Evolutionary conservation across 1,140 invertebrate genomes (phyloP), one percentile per base, ranked within the genome.

Genomic region (Tetranychus cinnabarinus): DNA sequence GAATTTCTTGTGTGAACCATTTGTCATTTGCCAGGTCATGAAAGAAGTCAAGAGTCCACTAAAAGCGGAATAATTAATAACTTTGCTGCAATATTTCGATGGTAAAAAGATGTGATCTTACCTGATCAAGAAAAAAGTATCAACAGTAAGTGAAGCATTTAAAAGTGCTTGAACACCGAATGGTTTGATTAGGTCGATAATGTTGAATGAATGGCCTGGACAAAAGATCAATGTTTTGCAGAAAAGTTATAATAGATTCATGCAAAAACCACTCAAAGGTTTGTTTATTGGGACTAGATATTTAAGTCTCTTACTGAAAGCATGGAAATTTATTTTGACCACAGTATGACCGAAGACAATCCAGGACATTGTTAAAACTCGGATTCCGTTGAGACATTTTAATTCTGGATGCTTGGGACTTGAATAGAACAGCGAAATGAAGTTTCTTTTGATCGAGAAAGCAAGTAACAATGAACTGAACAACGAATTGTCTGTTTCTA

Each of bases 301-400:
- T 23, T 23, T 23, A 23, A 23, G 23, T 23, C 0, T 23, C 34
- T 56, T 37, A 56, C 55, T 56, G 34, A 56, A 56, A 13, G 33
- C 55, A 4, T 56, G 55, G 36, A 13, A 56, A 8, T 56, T 8
- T 13, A 36, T 36, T 2, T 34, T 13, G 3, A 13, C 59, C 39
- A 33, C 13, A 7, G 86, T 85, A 71, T 95, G 88, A 0, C 87
- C 88, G 2, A 92, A 77, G 50, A 95, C 86, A 1, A 93, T 85
- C 89, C 89, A 93, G 8, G 81, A 80, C 85, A 91, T 90, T 65
- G 85, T 88, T 47, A 91, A 78, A 0, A 84, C 81, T 4, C 85
- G 76, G 0, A 90, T 73, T 1, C 86, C 86, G 65, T 89, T 86
- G 46, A 89, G 23, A 48, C 62, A 52, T 39, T 52, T 15, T 31